Evolutionary conservation across 2,888 invertebrate species (phyloP).

Genomic region (Drosophila lutescens): DNA sequence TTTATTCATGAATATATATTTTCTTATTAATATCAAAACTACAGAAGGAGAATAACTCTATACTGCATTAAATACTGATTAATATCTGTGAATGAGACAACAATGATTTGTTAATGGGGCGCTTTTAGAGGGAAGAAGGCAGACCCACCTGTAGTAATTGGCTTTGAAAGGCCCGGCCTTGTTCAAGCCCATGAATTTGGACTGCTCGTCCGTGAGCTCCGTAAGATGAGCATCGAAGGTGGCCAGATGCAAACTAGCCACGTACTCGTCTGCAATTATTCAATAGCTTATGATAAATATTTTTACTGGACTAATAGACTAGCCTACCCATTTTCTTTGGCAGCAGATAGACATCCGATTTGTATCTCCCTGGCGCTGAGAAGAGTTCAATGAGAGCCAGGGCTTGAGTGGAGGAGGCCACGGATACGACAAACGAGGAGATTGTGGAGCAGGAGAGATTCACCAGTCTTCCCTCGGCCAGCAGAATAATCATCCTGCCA

Average conservation of each 20-base stretch:
- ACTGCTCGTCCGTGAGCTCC: slow-evolving; percentile 96
- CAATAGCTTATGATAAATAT: not conserved
- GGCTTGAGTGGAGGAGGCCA: slow-evolving; percentile 97
- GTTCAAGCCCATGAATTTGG: slow-evolving; percentile 97
- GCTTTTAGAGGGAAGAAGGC: not conserved
- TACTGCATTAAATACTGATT: slow-evolving; percentile 44
- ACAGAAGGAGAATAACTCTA: slow-evolving; percentile 26
- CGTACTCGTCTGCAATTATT: slow-evolving; percentile 92
- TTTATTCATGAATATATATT: slow-evolving; percentile 1
- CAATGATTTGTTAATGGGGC: not conserved
- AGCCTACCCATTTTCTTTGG: slow-evolving; percentile 98
- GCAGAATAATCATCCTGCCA: slow-evolving; percentile 95
- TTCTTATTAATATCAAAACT: slow-evolving; percentile 26
- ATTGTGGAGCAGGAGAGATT: slow-evolving; percentile 97
- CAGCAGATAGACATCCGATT: slow-evolving; percentile 96
- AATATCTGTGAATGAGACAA: slow-evolving; percentile 58
- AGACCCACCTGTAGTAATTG: slow-evolving; percentile 94
- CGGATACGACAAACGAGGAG: slow-evolving; percentile 98
- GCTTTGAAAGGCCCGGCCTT: slow-evolving; percentile 99
- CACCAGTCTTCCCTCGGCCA: slow-evolving; percentile 97
- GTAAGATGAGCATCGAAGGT: slow-evolving; percentile 98
- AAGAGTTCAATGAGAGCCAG: slow-evolving; percentile 98
- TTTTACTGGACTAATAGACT: not conserved
- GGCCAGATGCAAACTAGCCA: slow-evolving; percentile 96
- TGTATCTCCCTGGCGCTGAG: slow-evolving; percentile 95